A percentile compares a stretch with the other conserved stretches of the same genome.
These are phyloP conservation scores for Philereme vetulata DNA, from an alignment of 2,888 invertebrate species.

Conservation along the genomic window DNA sequence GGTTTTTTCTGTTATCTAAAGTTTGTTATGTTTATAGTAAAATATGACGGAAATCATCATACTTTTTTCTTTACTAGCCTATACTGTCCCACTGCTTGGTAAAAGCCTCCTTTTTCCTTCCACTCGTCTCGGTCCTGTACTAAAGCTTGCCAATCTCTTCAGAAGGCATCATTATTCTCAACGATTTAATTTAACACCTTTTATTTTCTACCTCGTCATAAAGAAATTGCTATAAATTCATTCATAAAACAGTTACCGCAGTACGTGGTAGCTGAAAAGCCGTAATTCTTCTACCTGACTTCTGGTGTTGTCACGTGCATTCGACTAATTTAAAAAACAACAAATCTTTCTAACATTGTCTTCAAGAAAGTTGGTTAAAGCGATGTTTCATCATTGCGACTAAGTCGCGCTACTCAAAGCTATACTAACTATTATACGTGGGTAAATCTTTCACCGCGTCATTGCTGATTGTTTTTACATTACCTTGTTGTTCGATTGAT, in stretches of 20 bases:
- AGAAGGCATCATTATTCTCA: too few relatives aligned
- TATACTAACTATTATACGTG: background rate
- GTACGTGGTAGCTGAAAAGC: constrained; percentile 21
- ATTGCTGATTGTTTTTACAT: too few relatives aligned
- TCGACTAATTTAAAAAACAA: constrained; percentile 35
- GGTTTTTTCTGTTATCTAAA: too few relatives aligned
- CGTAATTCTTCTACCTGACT: constrained; percentile 31
- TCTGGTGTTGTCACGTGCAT: constrained; percentile 33
- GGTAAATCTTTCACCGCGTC: too few relatives aligned
- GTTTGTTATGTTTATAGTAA: too few relatives aligned
- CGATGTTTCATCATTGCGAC: background rate
- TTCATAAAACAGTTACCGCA: constrained; percentile 30
- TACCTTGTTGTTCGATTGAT: too few relatives aligned
- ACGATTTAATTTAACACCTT: background rate
- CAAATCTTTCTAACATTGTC: constrained; percentile 33
- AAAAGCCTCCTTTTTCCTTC: too few relatives aligned
- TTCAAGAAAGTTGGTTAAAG: background rate
- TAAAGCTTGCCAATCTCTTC: too few relatives aligned
- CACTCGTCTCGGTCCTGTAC: too few relatives aligned
- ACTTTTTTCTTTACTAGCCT: too few relatives aligned
- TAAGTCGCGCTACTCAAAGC: background rate
- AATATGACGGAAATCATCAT: too few relatives aligned
- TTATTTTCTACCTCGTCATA: background rate
- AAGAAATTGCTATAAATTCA: constrained; percentile 31
- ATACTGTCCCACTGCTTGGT: too few relatives aligned